phyloP scores from a whole-genome alignment of 2,888 invertebrate genomes.

The Globia sparganii region DNA sequence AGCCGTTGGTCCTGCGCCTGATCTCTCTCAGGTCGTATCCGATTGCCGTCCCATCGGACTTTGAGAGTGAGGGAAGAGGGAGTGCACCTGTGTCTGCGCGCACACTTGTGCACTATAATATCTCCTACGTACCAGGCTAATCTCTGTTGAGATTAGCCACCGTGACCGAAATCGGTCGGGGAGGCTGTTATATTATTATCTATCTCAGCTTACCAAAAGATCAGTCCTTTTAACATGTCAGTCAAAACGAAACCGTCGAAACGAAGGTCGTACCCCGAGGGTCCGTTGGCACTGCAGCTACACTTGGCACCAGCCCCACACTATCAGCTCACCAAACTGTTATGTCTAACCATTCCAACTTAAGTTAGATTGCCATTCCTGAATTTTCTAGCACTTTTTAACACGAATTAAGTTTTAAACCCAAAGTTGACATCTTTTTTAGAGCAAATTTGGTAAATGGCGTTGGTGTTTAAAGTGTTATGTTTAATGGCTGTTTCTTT shows the following conservation, averaged over 20 bases:
- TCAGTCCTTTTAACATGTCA: neutral
- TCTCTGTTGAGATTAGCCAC: too few species aligned
- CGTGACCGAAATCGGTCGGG: too few species aligned
- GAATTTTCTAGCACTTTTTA: conserved; percentile 56
- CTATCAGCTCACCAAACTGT: conserved; percentile 61
- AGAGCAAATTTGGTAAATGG: conserved; percentile 8
- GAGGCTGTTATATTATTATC: too few species aligned
- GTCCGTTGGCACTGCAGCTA: conserved; percentile 53
- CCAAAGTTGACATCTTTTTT: conserved; percentile 38
- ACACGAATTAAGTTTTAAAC: conserved; percentile 59
- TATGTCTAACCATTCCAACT: conserved; percentile 64
- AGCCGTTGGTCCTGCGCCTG: too few species aligned
- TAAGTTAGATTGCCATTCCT: conserved; percentile 60
- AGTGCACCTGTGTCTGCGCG: too few species aligned
- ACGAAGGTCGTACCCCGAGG: conserved; percentile 38
- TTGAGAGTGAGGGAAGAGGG: too few species aligned
- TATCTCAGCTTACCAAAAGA: neutral
- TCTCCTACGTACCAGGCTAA: too few species aligned
- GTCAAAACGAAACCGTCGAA: conserved; percentile 13
- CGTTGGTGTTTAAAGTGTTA: neutral
- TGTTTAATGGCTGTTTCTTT: neutral
- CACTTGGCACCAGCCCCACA: conserved; percentile 56
- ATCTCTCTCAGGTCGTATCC: too few species aligned
- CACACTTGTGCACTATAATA: too few species aligned
- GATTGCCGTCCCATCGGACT: too few species aligned